A percentile compares a stretch with the other conserved stretches of the same genome.
Evolutionary conservation across 2,888 invertebrate species (phyloP).

Genomic region (Habroteleia sp.): DNA sequence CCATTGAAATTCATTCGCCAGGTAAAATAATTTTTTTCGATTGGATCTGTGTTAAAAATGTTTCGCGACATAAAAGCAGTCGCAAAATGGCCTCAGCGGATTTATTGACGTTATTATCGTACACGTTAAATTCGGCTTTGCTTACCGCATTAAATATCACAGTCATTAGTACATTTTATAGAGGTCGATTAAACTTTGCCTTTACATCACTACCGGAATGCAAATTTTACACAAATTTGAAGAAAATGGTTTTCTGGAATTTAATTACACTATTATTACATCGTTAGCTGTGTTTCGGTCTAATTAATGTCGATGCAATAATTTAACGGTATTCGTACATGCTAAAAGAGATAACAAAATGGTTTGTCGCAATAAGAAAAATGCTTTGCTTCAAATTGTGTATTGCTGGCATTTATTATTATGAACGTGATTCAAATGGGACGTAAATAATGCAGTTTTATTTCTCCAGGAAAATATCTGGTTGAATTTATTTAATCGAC

Average conservation of each 20-base stretch:
- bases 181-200: constrained; percentile 41
- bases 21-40: constrained; percentile 13
- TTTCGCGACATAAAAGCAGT: constrained; percentile 18
- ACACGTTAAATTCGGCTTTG: constrained; percentile 56
- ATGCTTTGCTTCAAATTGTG: background rate
- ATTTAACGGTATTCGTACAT: constrained; percentile 1
- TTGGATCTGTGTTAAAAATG: constrained; percentile 10
- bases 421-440: too few relatives aligned
- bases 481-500: too few relatives aligned
- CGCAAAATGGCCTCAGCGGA: constrained; percentile 38
- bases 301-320: constrained; percentile 24
- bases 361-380: background rate
- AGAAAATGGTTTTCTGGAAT: constrained; percentile 34
- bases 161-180: constrained; percentile 61
- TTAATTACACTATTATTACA: constrained; percentile 32
- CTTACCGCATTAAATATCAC: constrained; percentile 63
- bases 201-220: constrained; percentile 14
- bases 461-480: too few relatives aligned
- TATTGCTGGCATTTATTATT: background rate
- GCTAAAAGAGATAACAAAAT: background rate
- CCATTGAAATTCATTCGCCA: constrained; percentile 13
- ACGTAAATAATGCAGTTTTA: too few relatives aligned
- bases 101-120: constrained; percentile 62
- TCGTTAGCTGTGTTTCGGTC: constrained; percentile 19
- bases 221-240: constrained; percentile 44